Evolutionary conservation across 1,140 invertebrate species (phyloP).

Genomic region (Hypsibius dujardini): DNA sequence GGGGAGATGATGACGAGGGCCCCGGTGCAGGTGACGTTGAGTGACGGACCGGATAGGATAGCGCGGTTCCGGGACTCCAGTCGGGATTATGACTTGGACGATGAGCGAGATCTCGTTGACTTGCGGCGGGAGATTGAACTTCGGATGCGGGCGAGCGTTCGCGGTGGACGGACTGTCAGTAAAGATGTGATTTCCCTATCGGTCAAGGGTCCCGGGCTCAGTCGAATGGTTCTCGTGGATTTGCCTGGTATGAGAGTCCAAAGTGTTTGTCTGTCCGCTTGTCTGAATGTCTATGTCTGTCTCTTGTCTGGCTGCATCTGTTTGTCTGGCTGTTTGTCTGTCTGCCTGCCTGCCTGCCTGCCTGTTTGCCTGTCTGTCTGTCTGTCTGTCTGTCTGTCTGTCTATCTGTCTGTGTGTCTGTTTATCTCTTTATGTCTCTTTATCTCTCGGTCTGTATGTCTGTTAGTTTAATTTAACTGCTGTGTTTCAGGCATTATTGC

Average conservation of each 20-base stretch:
- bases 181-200: slow-evolving; percentile 16
- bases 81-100: slow-evolving; percentile 86
- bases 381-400: no score
- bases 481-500: slow-evolving; percentile 58
- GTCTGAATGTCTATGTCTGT: no score
- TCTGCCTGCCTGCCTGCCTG: no score
- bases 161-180: slow-evolving; percentile 12
- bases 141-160: slow-evolving; percentile 1
- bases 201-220: slow-evolving; percentile 72
- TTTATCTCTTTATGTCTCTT: no score
- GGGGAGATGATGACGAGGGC: slow-evolving; percentile 68
- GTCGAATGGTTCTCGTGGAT: slow-evolving; percentile 95
- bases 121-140: background rate
- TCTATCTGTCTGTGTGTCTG: no score
- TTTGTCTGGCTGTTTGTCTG: no score
- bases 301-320: no score
- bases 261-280: no score
- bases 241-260: slow-evolving; percentile 37
- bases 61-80: slow-evolving; percentile 83
- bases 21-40: slow-evolving; percentile 84
- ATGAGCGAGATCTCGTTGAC: slow-evolving; percentile 53
- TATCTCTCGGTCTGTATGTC: no score
- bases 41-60: slow-evolving; percentile 95
- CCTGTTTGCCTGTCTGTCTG: no score
- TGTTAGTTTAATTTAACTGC: no score